These are phyloP conservation scores for Geophilus truncorum DNA, from an alignment of 2,888 invertebrate genomes.

Conservation along the genomic window DNA sequence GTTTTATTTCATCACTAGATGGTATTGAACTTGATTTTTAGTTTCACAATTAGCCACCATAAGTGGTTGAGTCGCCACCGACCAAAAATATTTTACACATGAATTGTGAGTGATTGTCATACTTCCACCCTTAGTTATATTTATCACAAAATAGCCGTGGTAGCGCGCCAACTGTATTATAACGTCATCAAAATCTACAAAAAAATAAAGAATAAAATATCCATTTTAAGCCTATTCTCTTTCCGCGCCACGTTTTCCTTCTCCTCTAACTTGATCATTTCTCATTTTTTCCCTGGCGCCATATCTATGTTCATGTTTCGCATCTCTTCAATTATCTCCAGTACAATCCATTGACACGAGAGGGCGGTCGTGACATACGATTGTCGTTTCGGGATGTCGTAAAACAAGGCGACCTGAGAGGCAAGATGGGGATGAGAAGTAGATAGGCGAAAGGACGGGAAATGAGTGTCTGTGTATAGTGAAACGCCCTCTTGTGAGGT, in stretches of 20 bases:
- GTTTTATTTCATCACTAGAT: too few species aligned
- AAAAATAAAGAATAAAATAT: too few species aligned
- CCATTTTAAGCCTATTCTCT: background rate
- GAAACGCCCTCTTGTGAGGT: background rate
- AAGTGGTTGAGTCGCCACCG: too few species aligned
- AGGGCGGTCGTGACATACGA: slow-evolving; percentile 4
- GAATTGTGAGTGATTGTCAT: too few species aligned
- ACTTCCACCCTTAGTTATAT: too few species aligned
- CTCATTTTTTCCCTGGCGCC: background rate
- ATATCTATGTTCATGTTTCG: background rate
- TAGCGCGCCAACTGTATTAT: too few species aligned
- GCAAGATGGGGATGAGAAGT: background rate
- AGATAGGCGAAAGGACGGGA: background rate
- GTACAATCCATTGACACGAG: background rate
- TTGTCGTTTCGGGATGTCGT: slow-evolving; percentile 5
- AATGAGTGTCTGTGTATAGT: background rate
- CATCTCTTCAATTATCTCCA: background rate
- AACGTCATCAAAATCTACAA: too few species aligned
- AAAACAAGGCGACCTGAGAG: slow-evolving; percentile 4
- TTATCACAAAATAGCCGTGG: too few species aligned
- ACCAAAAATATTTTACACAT: too few species aligned
- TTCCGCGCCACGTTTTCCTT: background rate
- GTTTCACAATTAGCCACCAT: too few species aligned
- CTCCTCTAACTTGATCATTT: background rate
- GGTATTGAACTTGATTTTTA: too few species aligned